Percentiles rank a stretch among this genome's conserved stretches.
phyloP scores from a whole-genome alignment of 2,797 vertebrate genomes.

The Scarus forsteni region DNA sequence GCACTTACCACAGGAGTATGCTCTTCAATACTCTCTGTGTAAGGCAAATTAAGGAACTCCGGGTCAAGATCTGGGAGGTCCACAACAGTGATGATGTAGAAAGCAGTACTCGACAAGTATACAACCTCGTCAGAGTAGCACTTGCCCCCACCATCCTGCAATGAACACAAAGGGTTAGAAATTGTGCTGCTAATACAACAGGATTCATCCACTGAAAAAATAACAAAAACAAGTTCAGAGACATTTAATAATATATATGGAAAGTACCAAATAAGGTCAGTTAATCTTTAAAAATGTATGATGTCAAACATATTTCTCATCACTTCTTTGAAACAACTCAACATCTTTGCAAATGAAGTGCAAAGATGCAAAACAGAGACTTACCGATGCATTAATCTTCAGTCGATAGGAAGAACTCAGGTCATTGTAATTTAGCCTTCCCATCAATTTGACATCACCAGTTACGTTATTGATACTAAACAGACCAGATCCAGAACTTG shows the following conservation, averaged over 20 bases:
- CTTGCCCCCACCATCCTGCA: conserved; percentile 86
- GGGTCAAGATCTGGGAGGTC: conserved; percentile 90
- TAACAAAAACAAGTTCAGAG: not conserved
- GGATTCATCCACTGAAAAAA: not conserved
- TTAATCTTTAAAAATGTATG: too few relatives aligned
- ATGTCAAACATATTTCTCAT: too few relatives aligned
- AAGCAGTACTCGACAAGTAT: conserved; percentile 45
- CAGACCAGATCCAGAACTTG: conserved; percentile 62
- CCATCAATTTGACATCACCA: conserved; percentile 82
- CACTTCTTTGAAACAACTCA: too few relatives aligned
- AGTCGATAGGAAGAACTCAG: conserved; percentile 89
- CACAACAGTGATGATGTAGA: conserved; percentile 82
- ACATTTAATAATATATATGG: not conserved
- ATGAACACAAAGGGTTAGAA: conserved; percentile 29
- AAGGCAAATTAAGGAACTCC: conserved; percentile 85
- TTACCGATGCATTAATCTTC: conserved; percentile 86
- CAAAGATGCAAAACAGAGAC: conserved; percentile 38
- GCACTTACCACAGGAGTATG: conserved; percentile 79
- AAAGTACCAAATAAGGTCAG: too few relatives aligned
- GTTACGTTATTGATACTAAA: conserved; percentile 77
- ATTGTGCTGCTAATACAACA: not conserved
- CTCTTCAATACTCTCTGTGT: conserved; percentile 78
- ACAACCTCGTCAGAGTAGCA: accelerated
- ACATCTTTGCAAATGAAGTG: too few relatives aligned
- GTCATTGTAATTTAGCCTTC: conserved; percentile 82